Conservation (phyloP, 2,797 vertebrate genomes). For the Ciconia nigra region DNA sequence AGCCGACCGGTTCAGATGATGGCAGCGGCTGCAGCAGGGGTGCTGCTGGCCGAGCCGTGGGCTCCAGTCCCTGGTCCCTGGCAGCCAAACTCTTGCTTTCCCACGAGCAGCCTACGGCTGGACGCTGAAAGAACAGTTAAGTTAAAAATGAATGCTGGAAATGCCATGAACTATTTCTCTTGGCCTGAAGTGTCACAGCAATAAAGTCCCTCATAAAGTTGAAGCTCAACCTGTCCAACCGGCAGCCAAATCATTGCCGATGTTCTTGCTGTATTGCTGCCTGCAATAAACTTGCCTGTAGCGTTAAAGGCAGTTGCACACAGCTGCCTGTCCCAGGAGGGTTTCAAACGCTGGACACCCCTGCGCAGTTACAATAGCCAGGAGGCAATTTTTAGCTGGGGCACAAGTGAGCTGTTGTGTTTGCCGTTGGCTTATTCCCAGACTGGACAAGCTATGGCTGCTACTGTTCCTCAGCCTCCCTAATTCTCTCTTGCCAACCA, state of each 20-base stretch:
- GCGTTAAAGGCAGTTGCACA: fast-evolving
- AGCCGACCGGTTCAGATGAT: not conserved
- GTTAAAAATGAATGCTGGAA: not conserved
- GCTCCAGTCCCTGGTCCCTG: not conserved
- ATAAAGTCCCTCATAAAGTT: fast-evolving
- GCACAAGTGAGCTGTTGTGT: not conserved
- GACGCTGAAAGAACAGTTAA: not conserved
- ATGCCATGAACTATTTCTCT: not conserved
- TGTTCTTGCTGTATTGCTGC: not conserved
- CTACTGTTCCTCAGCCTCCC: not conserved
- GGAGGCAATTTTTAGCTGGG: not conserved
- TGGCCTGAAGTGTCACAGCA: not conserved
- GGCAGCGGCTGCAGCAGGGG: not conserved
- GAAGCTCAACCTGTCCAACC: not conserved
- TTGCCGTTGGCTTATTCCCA: not conserved
- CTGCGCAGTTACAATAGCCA: not conserved
- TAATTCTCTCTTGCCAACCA: not conserved
- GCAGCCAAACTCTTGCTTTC: not conserved
- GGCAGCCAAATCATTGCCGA: fast-evolving
- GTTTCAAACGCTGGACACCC: not conserved
- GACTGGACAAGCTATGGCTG: not conserved
- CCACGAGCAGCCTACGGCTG: fast-evolving
- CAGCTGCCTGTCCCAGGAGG: not conserved
- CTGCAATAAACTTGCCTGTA: not conserved
- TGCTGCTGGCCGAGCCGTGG: fast-evolving